Conservation (phyloP, 1,140 invertebrate species). For the Nasonia vitripennis region DNA sequence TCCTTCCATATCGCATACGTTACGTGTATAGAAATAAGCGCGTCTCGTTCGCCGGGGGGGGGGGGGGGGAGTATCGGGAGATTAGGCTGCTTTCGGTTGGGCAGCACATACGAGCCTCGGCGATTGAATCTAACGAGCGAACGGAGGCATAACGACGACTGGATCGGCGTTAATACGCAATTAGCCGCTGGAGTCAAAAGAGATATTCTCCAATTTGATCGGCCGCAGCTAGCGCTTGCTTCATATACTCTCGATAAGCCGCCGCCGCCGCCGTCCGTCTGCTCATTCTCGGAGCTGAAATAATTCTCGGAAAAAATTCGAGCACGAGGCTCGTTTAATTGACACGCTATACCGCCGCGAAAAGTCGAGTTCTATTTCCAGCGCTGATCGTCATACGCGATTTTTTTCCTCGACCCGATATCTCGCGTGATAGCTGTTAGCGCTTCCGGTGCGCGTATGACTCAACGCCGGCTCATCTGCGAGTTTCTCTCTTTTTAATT, state of each 20-base stretch:
- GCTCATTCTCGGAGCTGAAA: no score
- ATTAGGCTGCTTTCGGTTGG: neutral
- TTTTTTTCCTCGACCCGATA: neutral
- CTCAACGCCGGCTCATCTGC: slow-evolving; percentile 45
- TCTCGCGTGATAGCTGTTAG: neutral
- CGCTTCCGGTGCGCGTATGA: slow-evolving; percentile 45
- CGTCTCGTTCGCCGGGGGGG: neutral
- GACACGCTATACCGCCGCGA: neutral
- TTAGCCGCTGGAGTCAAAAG: slow-evolving; percentile 32
- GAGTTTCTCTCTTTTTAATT: slow-evolving; percentile 38
- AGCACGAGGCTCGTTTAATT: no score
- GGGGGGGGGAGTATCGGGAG: neutral
- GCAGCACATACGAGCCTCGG: neutral
- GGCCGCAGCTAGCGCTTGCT: neutral
- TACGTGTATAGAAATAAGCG: neutral
- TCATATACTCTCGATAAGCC: slow-evolving; percentile 23
- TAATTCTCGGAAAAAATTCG: neutral
- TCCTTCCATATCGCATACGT: no score
- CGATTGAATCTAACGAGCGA: neutral
- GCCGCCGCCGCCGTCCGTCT: neutral
- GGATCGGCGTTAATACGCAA: slow-evolving; percentile 38
- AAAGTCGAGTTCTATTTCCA: neutral
- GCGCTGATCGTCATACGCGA: neutral
- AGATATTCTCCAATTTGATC: slow-evolving; percentile 56
- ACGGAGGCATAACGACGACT: neutral